Base-by-base conservation (phyloP, 1,140 invertebrate genomes). In the Drosophila parabipectinata region DNA sequence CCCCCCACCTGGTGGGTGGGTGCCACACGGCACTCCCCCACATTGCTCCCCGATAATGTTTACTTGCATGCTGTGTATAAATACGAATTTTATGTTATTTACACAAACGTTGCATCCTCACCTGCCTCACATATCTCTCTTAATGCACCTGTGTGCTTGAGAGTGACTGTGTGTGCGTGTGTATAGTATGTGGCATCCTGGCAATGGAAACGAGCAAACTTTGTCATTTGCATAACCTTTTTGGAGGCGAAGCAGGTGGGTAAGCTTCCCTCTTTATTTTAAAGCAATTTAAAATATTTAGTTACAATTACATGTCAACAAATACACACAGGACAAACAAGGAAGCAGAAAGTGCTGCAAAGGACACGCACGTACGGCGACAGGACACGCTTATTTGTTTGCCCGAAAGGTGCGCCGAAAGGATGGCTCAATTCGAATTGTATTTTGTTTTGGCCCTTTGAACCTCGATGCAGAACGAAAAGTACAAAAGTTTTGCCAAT, bases 211-310 rank as follows among this genome's bases (percentile, higher is more conserved):
- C 41, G 41, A 45, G 72, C 50, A 69, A 85, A 85, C 73, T 85
- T 85, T 87, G 82, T 88, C 82, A 87, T 87, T 87, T 87, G 82
- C 82, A 87, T 87, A 87, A 87, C 82, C 83, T 87, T 88, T 74
- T 74, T 52, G 50, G 66, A 10, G 30, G 18, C 50, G 6, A 12
- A 1, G 24, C 8, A n/a, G 32, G 52, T 34, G 28, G 51, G 24
- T 53, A 67, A 59, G 55, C 53, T 52, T 34, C 51, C 54, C 77
- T 77, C 78, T 87, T 87, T 87, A 87, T 87, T 87, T 87, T 88
- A 88, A 87, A 88, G 83, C 82, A 87, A 87, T 88, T 87, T 87
- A 88, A 87, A 88, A 87, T 87, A 87, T 87, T 87, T 87, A 87
- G 82, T 87, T 87, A 80, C 82, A 87, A 87, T 87, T 87, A 88